Evolutionary conservation across 2,113 vertebrate species (phyloP), one percentile per base, ranked within the genome.

Genomic region (Muntiacus reevesi): DNA sequence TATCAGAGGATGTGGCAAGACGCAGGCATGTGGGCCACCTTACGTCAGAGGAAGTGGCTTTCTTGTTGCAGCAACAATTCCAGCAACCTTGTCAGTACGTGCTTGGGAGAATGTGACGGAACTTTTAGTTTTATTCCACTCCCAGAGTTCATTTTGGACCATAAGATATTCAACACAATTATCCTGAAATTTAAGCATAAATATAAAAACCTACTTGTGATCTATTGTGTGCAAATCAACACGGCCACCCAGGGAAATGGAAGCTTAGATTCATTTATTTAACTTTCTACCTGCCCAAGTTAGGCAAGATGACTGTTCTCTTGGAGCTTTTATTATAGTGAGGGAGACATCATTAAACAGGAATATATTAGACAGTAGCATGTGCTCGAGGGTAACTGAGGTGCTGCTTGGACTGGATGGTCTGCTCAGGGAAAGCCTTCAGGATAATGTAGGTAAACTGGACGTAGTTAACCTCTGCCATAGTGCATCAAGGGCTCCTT

Each of bases 41-140:
- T 86, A 36, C 5, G 85, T 94, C 78, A 95, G 54, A 95, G 98
- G 98, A 98, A 98, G 98, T 97, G 97, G 93, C 62, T 98, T 97
- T 92, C 45, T 45, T 78, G 67, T 89, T 97, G 96, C 97, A 50
- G 86, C 97, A 96, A 52, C 97, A 81, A 91, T 93, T 95, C 92
- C 87, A 28, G 28, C 87, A 43, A 54, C 15, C 10, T 1, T 40
- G 81, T 87, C 85, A 87, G 60, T 62, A 62, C 47, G 54, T 45
- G 64, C 79, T 30, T 74, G 62, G 62, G 78, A 25, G 45, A 95
- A 43, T 83, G 64, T 23, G 47, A 90, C 47, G 13, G 59, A 85
- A 82, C 64, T 87, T 90, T 40, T 52, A 15, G 74, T 93, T 57
- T 79, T 67, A 47, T 14, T n/a, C 13, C 43, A 30, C n/a, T 21